A percentile compares a stretch with the other conserved stretches of the same genome.
Conservation (phyloP, 2,888 invertebrate genomes). For the Piscicola geometra region DNA sequence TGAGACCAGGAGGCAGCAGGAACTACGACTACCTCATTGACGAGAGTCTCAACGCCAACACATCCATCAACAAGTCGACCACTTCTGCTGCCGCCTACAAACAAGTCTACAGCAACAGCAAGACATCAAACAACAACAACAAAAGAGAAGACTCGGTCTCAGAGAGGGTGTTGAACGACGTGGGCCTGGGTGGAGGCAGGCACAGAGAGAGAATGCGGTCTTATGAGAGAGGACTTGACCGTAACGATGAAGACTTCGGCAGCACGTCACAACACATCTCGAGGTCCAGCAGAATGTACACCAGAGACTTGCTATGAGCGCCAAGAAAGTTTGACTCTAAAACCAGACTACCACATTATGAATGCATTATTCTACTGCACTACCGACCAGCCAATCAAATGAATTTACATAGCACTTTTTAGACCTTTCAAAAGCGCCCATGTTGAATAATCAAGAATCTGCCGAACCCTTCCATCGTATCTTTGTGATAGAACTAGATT, state of each 20-base stretch:
- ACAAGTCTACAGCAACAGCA: not conserved
- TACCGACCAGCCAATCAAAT: too few species aligned
- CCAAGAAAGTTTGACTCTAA: too few species aligned
- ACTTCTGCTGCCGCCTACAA: not conserved
- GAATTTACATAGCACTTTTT: too few species aligned
- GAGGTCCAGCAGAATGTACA: conserved; percentile 5
- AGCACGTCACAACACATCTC: not conserved
- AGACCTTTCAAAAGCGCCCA: too few species aligned
- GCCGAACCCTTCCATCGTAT: too few species aligned
- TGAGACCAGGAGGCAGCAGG: conserved; percentile 32
- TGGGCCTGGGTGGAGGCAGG: not conserved
- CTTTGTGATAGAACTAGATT: too few species aligned
- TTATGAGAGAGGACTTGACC: conserved; percentile 3
- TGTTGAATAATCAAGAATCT: too few species aligned
- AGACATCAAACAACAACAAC: not conserved
- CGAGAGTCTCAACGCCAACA: not conserved
- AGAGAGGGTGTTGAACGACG: not conserved
- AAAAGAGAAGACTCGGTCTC: not conserved
- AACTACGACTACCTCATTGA: conserved; percentile 7
- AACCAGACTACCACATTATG: too few species aligned
- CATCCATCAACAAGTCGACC: not conserved
- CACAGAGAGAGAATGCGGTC: conserved; percentile 19
- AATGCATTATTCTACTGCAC: too few species aligned
- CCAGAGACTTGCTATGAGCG: not conserved
- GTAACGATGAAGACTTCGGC: not conserved